Conservation (phyloP, 2,888 invertebrate genomes). For the Gerris lacustris region DNA sequence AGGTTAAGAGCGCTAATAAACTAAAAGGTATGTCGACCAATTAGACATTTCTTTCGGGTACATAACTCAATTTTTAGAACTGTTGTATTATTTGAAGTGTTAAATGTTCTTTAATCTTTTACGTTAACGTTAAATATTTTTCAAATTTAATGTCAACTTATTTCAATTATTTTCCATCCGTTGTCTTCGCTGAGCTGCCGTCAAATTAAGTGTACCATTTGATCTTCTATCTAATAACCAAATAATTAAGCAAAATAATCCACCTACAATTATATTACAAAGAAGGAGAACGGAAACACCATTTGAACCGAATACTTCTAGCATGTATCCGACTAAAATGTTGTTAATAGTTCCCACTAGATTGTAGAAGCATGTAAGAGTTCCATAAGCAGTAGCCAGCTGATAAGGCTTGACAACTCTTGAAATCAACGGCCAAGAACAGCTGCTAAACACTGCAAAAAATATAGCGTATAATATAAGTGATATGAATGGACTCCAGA, state of each 20-base stretch:
- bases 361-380: neutral
- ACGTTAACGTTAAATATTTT: too few species aligned
- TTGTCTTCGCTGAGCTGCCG: neutral
- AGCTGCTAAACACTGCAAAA: neutral
- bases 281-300: neutral
- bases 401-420: neutral
- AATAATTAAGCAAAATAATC: neutral
- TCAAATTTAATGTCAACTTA: too few species aligned
- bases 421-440: neutral
- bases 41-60: too few species aligned
- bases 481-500: neutral
- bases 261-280: neutral
- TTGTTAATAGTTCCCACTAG: neutral
- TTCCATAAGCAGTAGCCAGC: neutral
- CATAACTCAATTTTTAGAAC: too few species aligned
- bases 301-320: neutral
- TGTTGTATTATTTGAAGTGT: too few species aligned
- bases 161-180: too few species aligned
- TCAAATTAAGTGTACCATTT: neutral
- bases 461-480: neutral
- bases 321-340: neutral
- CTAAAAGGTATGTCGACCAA: too few species aligned
- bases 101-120: too few species aligned
- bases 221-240: neutral
- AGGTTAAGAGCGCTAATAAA: too few species aligned